Percentiles rank a stretch among this genome's conserved stretches.
phyloP scores from a whole-genome alignment of 1,140 invertebrate species.

The Drosophila melanogaster region Release_6_plus_ISO1_MT NC_004354.4:13396501-13397000 shows the following conservation, averaged over 20 bases:
- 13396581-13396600: too few species aligned
- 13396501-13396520: neutral
- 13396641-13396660: too few species aligned
- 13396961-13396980: neutral
- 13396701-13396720: neutral
- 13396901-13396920: slow-evolving; percentile 77
- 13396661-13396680: too few species aligned
- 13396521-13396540: too few species aligned
- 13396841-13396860: neutral
- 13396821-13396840: slow-evolving; percentile 35
- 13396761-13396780: slow-evolving; percentile 18
- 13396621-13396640: neutral
- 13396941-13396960: slow-evolving; percentile 8
- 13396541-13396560: too few species aligned
- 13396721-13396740: neutral
- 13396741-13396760: slow-evolving; percentile 13
- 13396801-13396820: slow-evolving; percentile 60
- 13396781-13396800: slow-evolving; percentile 25
- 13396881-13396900: slow-evolving; percentile 37
- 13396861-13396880: slow-evolving; percentile 64
- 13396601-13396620: neutral
- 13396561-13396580: neutral
- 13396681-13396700: neutral
- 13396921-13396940: slow-evolving; percentile 52
- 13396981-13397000: slow-evolving; percentile 17